Percentiles rank a stretch among this genome's conserved stretches.
Evolutionary conservation across 2,888 invertebrate species (phyloP).

Genomic region (Mactromeris polynyma): DNA sequence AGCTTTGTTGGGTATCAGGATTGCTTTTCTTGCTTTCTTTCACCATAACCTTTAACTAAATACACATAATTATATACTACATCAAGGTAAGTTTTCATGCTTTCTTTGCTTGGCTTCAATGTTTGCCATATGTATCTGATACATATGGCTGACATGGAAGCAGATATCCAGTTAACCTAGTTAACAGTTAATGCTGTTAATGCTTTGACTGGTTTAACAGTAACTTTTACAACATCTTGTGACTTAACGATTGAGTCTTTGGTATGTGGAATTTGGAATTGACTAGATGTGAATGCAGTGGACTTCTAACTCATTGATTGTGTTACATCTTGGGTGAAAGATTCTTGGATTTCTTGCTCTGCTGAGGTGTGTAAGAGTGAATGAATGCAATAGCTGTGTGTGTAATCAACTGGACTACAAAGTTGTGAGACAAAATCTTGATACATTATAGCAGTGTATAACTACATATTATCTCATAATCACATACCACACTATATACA

Average conservation of each 20-base stretch:
- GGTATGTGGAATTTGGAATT: neutral
- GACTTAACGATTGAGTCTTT: neutral
- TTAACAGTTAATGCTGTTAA: neutral
- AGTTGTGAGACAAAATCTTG: neutral
- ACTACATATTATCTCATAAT: neutral
- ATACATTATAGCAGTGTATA: neutral
- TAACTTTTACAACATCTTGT: neutral
- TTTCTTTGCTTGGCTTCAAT: neutral
- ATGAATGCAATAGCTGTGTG: neutral
- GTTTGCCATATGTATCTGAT: neutral
- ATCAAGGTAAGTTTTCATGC: conserved; percentile 8
- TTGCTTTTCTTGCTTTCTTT: conserved; percentile 16
- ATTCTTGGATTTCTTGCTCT: neutral
- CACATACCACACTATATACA: neutral
- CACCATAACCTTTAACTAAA: neutral
- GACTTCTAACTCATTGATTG: conserved; percentile 2
- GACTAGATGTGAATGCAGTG: neutral
- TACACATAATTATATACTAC: neutral
- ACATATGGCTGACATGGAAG: conserved; percentile 1
- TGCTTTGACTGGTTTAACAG: neutral
- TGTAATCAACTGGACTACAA: neutral
- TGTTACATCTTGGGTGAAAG: neutral
- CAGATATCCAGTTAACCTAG: neutral
- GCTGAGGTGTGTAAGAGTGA: neutral
- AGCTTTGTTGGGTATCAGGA: neutral